phyloP scores from a whole-genome alignment of 2,113 vertebrate species.

The Cephalopterus ornatus region DNA sequence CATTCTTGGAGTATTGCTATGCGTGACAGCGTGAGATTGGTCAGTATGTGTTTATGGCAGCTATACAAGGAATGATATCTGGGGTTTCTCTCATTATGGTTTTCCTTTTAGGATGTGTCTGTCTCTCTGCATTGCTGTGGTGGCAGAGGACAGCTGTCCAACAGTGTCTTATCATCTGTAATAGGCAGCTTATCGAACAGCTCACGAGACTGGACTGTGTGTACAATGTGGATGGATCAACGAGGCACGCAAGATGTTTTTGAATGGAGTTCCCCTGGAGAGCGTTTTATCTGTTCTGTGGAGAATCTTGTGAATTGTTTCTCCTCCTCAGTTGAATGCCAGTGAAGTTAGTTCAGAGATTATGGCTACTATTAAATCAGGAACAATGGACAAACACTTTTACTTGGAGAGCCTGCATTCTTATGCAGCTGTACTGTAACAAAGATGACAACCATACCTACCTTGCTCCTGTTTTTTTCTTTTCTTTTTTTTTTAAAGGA shows the following conservation, averaged over 20 bases:
- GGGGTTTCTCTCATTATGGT: not conserved
- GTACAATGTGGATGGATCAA: not conserved
- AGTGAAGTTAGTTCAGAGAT: not conserved
- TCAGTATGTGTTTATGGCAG: not conserved
- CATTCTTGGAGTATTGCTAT: not conserved
- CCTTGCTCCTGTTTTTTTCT: not conserved
- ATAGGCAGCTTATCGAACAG: not conserved
- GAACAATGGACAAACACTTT: not conserved
- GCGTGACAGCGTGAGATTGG: not conserved
- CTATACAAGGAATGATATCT: not conserved
- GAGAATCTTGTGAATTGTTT: not conserved
- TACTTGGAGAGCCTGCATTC: not conserved
- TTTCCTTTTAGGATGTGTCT: not conserved
- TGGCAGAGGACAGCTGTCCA: not conserved
- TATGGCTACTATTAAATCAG: not conserved
- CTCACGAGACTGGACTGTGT: not conserved
- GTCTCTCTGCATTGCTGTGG: not conserved
- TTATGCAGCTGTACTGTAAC: not conserved
- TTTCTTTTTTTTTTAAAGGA: not conserved
- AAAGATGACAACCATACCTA: not conserved
- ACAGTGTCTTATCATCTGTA: not conserved
- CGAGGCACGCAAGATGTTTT: not conserved
- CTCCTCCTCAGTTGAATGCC: not conserved
- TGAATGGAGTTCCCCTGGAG: not conserved
- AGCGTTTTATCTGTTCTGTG: not conserved